Evolutionary conservation across 2,797 vertebrate species (phyloP), one percentile per base, ranked within the genome.

Genomic region (Sebastes oblongus): DNA sequence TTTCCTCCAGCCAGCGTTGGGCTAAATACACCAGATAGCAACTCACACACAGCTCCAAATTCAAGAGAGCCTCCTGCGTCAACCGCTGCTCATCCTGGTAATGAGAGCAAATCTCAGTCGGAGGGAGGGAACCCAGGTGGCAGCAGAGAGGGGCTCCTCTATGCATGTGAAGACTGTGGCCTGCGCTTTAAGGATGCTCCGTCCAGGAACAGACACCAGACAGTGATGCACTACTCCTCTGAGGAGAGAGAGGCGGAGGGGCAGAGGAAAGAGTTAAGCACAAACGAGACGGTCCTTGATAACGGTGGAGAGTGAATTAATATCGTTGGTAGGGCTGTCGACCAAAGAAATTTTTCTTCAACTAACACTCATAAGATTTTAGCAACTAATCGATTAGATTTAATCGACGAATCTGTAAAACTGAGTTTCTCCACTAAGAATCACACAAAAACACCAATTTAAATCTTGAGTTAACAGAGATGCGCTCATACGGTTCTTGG

Each of bases 91-190:
- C 77, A n/a, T 20, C 65, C 61, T 0, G 11, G 59, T 5, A 42
- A 66, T 27, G 29, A 34, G 10, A 55, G 65, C 24, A 89, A 87
- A 75, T 56, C 83, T 52, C 89, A 78, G 77, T 32, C 83, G 3
- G 86, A 72, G 14, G 78, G 54, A 36, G 64, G 32, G n/a, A 85
- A 74, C 29, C 27, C 66, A 0, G 82, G 73, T 18, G 13, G 69
- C 10, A 75, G 42, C 58, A 71, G 81, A 72, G 87, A 83, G 18
- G 72, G 58, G 25, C 78, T 88, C 10, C 84, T 85, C 36, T 96
- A 96, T 22, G 83, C 83, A 5, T 96, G 96, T 14, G 96, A 96
- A 68, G 96, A 96, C 88, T 96, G 96, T n/a, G 95, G 96, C 9
- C 88, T 92, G 80, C 83, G 93, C 14, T 96, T 96, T 81, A 93